Conservation (phyloP, 2,888 invertebrate species). For the Carterocephalus palaemon region DNA sequence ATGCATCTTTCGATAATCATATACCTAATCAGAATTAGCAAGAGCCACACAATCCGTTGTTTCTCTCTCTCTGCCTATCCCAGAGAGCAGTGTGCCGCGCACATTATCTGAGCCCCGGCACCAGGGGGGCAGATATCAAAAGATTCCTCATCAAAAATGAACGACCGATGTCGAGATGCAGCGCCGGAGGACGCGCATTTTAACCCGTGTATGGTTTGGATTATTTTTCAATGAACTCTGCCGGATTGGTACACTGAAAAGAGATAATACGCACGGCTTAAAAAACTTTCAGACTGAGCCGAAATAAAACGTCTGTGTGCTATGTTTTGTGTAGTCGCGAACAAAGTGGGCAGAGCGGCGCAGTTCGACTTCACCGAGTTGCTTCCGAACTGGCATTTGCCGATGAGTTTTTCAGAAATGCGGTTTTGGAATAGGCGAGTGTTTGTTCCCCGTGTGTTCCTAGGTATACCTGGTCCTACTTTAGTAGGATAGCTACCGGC, state of each 20-base stretch:
- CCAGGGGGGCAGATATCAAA: slow-evolving; percentile 61
- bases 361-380: slow-evolving; percentile 23
- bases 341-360: slow-evolving; percentile 15
- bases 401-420: slow-evolving; percentile 24
- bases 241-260: slow-evolving; percentile 32
- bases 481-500: no score
- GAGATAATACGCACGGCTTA: slow-evolving; percentile 21
- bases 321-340: slow-evolving; percentile 22
- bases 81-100: slow-evolving; percentile 44
- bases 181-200: slow-evolving; percentile 46
- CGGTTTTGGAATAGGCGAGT: slow-evolving; percentile 1
- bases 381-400: slow-evolving; percentile 20
- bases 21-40: no score
- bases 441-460: no score
- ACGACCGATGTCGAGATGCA: slow-evolving; percentile 61
- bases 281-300: slow-evolving; percentile 22
- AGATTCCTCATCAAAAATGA: slow-evolving; percentile 75
- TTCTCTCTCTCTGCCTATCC: no score
- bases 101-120: slow-evolving; percentile 53
- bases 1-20: no score
- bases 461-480: no score
- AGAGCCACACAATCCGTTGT: no score
- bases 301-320: slow-evolving; percentile 23
- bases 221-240: slow-evolving; percentile 46
- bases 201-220: slow-evolving; percentile 43